Evolutionary conservation across 2,888 invertebrate genomes (phyloP).

Genomic region (Biston stratarius): DNA sequence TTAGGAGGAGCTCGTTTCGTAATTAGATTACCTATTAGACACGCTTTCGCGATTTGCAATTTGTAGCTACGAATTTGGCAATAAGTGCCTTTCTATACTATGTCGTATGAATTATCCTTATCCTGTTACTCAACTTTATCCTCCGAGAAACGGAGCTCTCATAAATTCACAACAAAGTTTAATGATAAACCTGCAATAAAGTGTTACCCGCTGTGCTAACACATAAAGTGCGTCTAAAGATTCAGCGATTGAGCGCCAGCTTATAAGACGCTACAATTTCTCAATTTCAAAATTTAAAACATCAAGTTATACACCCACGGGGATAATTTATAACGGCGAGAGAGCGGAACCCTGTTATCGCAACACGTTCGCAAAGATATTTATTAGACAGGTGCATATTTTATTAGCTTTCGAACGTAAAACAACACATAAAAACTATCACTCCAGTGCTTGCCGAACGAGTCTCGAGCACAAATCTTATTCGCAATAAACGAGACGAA

Average conservation of each 20-base stretch:
- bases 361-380: slow-evolving; percentile 63
- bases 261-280: slow-evolving; percentile 30
- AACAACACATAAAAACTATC: slow-evolving; percentile 71
- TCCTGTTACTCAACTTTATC: slow-evolving; percentile 3
- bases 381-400: slow-evolving; percentile 72
- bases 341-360: slow-evolving; percentile 62
- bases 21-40: slow-evolving; percentile 70
- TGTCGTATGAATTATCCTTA: slow-evolving; percentile 4
- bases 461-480: slow-evolving; percentile 69
- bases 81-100: not conserved
- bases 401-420: slow-evolving; percentile 70
- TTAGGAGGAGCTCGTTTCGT: slow-evolving; percentile 59
- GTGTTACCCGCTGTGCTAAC: slow-evolving; percentile 29
- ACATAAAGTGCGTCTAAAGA: slow-evolving; percentile 25
- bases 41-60: slow-evolving; percentile 51
- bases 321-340: slow-evolving; percentile 60
- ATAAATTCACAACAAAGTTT: slow-evolving; percentile 24
- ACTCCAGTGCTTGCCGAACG: slow-evolving; percentile 54
- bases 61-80: slow-evolving; percentile 38
- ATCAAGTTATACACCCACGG: slow-evolving; percentile 58
- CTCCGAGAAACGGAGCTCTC: slow-evolving; percentile 11
- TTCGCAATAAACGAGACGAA: slow-evolving; percentile 66
- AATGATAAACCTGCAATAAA: slow-evolving; percentile 30
- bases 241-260: slow-evolving; percentile 28
- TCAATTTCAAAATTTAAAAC: slow-evolving; percentile 35